Percentiles rank a stretch among this genome's conserved stretches.
Conservation (phyloP, 2,888 invertebrate species). For the Esperia sulphurella region DNA sequence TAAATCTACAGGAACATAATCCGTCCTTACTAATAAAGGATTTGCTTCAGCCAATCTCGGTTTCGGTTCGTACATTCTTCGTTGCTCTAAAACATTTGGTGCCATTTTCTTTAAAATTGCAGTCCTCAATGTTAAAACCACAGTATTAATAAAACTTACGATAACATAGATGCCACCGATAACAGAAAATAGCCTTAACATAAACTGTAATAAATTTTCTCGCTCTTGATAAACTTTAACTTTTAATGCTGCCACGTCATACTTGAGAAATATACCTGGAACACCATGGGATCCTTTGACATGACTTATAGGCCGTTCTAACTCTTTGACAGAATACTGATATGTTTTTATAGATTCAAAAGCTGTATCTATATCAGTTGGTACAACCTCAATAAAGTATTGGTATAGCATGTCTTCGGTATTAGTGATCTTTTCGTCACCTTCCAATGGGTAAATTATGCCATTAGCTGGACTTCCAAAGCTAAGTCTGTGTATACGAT, state of each 20-base stretch:
- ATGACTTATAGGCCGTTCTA: constrained; percentile 87
- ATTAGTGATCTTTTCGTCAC: constrained; percentile 92
- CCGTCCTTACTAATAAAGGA: constrained; percentile 50
- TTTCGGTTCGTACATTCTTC: constrained; percentile 27
- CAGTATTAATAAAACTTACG: constrained; percentile 77
- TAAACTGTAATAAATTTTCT: constrained; percentile 88
- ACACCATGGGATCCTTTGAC: constrained; percentile 91
- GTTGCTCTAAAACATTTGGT: constrained; percentile 23
- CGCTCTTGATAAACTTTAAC: constrained; percentile 89
- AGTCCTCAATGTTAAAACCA: constrained; percentile 49
- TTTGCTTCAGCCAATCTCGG: constrained; percentile 29
- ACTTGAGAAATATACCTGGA: constrained; percentile 96
- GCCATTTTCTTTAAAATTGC: constrained; percentile 30
- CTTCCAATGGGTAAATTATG: constrained; percentile 96
- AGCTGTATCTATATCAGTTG: constrained; percentile 93
- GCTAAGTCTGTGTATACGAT: constrained; percentile 95
- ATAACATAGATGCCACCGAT: constrained; percentile 96
- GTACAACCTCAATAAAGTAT: constrained; percentile 97
- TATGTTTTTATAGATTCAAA: constrained; percentile 87
- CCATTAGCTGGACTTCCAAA: constrained; percentile 95
- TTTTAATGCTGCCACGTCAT: constrained; percentile 94
- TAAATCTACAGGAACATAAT: constrained; percentile 57
- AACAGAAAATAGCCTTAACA: constrained; percentile 92
- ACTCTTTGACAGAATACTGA: constrained; percentile 96
- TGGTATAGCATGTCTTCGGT: constrained; percentile 87